phyloP scores from a whole-genome alignment of 2,888 invertebrate species.

The Drosophila siamana region DNA sequence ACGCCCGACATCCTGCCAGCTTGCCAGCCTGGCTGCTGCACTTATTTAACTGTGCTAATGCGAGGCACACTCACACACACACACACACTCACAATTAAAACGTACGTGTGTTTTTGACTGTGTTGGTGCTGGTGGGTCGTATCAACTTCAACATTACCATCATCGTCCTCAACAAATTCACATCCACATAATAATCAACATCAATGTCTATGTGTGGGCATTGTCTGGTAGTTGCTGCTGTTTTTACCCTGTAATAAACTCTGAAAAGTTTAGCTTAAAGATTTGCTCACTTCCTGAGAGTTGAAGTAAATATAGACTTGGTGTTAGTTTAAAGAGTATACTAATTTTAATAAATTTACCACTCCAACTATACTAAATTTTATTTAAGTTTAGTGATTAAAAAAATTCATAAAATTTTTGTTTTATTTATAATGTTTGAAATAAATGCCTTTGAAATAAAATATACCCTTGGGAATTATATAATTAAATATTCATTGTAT shows the following conservation, averaged over 20 bases:
- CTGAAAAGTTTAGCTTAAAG: neutral
- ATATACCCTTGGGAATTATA: no score
- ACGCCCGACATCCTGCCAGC: neutral
- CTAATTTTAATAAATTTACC: no score
- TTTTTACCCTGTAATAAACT: conserved; percentile 34
- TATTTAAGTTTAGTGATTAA: no score
- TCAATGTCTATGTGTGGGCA: conserved; percentile 22
- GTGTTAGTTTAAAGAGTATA: neutral
- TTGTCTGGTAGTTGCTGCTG: conserved; percentile 35
- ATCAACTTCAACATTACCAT: conserved; percentile 47
- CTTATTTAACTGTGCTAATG: conserved; percentile 69
- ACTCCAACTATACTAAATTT: no score
- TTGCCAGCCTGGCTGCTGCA: conserved; percentile 31
- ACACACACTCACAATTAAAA: conserved; percentile 38
- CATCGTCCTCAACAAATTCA: conserved; percentile 50
- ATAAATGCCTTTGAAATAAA: no score
- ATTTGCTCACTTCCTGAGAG: neutral
- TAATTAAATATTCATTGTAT: no score
- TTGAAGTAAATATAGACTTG: neutral
- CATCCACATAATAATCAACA: conserved; percentile 64
- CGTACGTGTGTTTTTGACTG: conserved; percentile 22
- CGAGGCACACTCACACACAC: conserved; percentile 28
- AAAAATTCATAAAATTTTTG: no score
- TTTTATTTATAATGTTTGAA: no score
- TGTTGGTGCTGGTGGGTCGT: conserved; percentile 36